Percentiles rank a stretch among this genome's conserved stretches.
Evolutionary conservation across 2,113 vertebrate genomes (phyloP).

Genomic region (Cercopithecus mona): DNA sequence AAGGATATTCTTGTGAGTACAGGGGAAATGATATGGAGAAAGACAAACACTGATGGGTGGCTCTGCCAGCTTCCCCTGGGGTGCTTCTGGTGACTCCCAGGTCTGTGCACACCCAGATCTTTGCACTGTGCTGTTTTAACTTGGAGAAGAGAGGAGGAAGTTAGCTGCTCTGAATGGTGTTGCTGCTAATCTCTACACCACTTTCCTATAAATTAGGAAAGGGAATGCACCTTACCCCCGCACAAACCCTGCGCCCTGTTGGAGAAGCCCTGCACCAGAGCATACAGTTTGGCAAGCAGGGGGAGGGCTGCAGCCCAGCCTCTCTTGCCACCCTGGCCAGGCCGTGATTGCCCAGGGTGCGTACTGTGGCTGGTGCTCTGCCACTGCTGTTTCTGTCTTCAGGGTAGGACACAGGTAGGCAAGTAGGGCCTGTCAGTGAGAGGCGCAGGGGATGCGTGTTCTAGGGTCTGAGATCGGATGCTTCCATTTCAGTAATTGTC

Average conservation of each 20-base stretch:
- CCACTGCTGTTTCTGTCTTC: accelerated
- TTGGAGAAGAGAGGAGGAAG: background rate
- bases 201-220: background rate
- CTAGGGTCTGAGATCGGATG: background rate
- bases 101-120: background rate
- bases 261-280: background rate
- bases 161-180: background rate
- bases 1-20: background rate
- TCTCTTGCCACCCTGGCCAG: background rate
- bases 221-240: too few relatives aligned
- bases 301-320: background rate
- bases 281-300: background rate
- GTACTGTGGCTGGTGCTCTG: background rate
- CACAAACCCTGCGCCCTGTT: too few relatives aligned
- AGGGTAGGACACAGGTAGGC: background rate
- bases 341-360: accelerated
- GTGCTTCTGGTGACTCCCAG: background rate
- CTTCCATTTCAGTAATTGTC: background rate
- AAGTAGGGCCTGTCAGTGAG: background rate
- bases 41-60: background rate
- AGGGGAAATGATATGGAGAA: background rate
- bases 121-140: background rate
- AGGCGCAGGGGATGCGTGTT: accelerated
- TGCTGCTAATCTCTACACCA: background rate
- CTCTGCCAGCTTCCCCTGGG: background rate